Conservation (phyloP, 2,113 vertebrate species). For the Oncorhynchus clarkii region DNA sequence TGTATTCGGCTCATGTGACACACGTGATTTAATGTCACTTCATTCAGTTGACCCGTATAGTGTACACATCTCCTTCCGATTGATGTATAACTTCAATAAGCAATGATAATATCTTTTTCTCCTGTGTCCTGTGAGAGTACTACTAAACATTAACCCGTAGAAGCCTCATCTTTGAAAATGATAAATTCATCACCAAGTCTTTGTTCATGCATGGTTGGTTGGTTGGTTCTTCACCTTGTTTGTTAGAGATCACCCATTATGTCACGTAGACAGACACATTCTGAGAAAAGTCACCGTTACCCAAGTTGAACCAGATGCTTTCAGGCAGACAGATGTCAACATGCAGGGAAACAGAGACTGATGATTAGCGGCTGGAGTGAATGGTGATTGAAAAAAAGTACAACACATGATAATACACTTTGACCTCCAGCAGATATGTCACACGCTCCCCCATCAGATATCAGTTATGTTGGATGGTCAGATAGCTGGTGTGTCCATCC, state of each 20-base stretch:
- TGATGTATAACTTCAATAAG: constrained; percentile 27
- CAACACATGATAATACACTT: background rate
- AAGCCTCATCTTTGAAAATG: background rate
- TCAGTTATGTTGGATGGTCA: background rate
- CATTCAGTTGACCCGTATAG: background rate
- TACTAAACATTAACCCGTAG: background rate
- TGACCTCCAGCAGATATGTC: constrained; percentile 6
- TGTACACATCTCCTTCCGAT: background rate
- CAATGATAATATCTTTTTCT: background rate
- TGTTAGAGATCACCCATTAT: constrained; percentile 5
- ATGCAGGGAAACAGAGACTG: background rate
- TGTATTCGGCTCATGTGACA: too few species aligned
- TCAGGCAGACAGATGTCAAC: background rate
- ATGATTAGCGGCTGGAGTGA: background rate
- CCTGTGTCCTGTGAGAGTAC: background rate
- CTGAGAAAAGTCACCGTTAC: background rate
- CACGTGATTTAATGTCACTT: background rate
- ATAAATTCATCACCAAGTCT: constrained; percentile 12
- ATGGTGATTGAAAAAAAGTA: background rate
- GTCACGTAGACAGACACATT: constrained; percentile 4
- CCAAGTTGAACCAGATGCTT: background rate
- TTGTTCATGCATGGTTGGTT: constrained; percentile 13
- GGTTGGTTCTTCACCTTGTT: constrained; percentile 7
- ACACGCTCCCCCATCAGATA: constrained; percentile 11
- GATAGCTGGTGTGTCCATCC: background rate